A percentile compares a stretch with the other conserved stretches of the same genome.
Conservation (phyloP, 2,888 invertebrate genomes). For the Cactoblastis cactorum region DNA sequence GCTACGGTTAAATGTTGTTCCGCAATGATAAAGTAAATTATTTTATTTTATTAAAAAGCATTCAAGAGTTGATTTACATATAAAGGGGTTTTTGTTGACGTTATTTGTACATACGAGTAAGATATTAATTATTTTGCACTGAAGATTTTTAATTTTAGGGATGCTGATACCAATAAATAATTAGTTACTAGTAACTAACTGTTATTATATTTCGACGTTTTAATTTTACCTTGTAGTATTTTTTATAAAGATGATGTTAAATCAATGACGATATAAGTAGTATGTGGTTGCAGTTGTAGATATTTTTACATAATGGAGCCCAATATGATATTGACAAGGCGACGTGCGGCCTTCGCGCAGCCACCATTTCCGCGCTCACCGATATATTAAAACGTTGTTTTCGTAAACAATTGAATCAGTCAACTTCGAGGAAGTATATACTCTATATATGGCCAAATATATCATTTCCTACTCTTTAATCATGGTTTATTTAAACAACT, state of each 20-base stretch:
- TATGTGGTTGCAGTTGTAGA: background rate
- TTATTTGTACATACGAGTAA: background rate
- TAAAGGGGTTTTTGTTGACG: background rate
- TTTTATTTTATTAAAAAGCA: background rate
- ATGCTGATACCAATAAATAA: too few relatives aligned
- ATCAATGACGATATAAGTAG: background rate
- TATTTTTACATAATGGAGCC: background rate
- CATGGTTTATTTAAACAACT: background rate
- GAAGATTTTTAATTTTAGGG: too few relatives aligned
- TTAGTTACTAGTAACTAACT: too few relatives aligned
- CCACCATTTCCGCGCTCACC: slow-evolving; percentile 36
- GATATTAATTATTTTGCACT: background rate
- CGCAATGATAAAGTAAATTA: background rate
- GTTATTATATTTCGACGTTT: too few relatives aligned
- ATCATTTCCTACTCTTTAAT: background rate
- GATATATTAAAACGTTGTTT: slow-evolving; percentile 14
- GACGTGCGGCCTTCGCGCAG: slow-evolving; percentile 30
- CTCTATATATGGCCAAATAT: background rate
- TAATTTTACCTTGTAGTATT: too few relatives aligned
- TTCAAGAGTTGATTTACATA: background rate
- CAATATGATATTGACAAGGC: background rate
- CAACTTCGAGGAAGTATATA: slow-evolving; percentile 12
- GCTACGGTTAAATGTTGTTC: background rate
- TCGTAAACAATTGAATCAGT: slow-evolving; percentile 13
- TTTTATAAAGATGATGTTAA: background rate